Percentiles rank a stretch among this genome's conserved stretches.
Evolutionary conservation across 2,797 vertebrate species (phyloP).

Genomic region (Sparus aurata): DNA sequence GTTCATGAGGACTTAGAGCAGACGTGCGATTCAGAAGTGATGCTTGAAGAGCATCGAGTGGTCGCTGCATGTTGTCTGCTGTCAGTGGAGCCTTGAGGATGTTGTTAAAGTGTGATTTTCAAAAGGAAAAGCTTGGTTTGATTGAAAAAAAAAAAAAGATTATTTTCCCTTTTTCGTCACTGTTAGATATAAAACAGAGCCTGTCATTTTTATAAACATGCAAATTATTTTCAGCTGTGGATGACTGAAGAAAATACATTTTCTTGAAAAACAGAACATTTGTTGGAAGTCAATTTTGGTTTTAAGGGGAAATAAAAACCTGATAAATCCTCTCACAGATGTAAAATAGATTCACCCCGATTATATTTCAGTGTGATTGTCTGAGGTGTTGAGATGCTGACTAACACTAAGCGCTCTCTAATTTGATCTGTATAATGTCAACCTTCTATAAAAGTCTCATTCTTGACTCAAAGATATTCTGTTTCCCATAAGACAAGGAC

Average conservation of each 20-base stretch:
- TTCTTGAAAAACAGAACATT: background rate
- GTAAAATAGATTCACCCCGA: background rate
- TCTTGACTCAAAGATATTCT: background rate
- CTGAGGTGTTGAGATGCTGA: background rate
- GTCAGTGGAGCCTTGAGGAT: background rate
- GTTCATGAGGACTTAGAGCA: conserved; percentile 7
- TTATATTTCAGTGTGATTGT: background rate
- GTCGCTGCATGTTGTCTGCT: background rate
- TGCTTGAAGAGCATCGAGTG: conserved; percentile 13
- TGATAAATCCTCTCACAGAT: background rate
- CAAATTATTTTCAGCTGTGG: background rate
- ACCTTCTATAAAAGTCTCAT: background rate
- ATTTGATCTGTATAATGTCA: background rate
- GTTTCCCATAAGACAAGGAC: background rate
- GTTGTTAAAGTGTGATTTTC: background rate
- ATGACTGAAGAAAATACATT: background rate
- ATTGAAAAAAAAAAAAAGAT: conserved; percentile 2
- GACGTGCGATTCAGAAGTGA: conserved; percentile 28
- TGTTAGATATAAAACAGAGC: conserved; percentile 1
- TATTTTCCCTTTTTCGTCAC: conserved; percentile 3
- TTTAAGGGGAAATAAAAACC: background rate
- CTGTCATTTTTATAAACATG: background rate
- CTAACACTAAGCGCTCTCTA: background rate
- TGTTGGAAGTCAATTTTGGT: background rate
- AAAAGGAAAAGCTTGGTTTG: background rate